A percentile compares a stretch with the other conserved stretches of the same genome.
Evolutionary conservation across 2,797 vertebrate species (phyloP).

Genomic region (Ctenochaetus hawaiiensis): DNA sequence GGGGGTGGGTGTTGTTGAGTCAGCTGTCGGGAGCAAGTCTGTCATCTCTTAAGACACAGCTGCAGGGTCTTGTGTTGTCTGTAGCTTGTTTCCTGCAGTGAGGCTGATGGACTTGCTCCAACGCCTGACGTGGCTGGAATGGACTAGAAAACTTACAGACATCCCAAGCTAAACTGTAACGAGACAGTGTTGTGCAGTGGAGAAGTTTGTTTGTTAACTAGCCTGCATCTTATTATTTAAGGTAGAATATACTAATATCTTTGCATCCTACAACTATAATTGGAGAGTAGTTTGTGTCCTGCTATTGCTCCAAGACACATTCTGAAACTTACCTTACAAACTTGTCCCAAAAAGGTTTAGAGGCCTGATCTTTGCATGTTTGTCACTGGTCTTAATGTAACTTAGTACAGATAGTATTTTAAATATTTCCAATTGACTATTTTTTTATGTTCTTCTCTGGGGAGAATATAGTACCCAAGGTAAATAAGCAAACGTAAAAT

Average conservation of each 20-base stretch:
- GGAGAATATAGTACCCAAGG: too few species aligned
- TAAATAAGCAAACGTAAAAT: too few species aligned
- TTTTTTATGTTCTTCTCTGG: too few species aligned
- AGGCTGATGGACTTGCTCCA: not conserved
- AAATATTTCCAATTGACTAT: too few species aligned
- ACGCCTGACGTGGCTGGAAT: not conserved
- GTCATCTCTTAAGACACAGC: constrained; percentile 32
- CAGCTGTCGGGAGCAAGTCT: constrained; percentile 27
- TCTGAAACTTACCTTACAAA: too few species aligned
- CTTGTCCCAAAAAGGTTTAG: too few species aligned
- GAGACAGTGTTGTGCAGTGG: not conserved
- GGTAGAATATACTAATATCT: not conserved
- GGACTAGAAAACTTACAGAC: constrained; percentile 11
- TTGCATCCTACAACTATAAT: too few species aligned
- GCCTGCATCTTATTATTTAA: constrained; percentile 9
- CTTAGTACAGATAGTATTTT: too few species aligned
- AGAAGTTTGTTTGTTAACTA: not conserved
- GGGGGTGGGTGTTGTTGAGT: constrained; percentile 17
- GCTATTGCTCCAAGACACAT: too few species aligned
- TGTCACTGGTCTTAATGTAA: too few species aligned
- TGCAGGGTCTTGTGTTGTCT: constrained; percentile 20
- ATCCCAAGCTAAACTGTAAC: constrained; percentile 16
- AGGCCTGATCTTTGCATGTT: too few species aligned
- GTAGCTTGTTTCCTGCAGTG: constrained; percentile 40
- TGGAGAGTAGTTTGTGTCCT: too few species aligned